Conservation (phyloP, 1,140 invertebrate species). For the Acromyrmex echinatior region DNA sequence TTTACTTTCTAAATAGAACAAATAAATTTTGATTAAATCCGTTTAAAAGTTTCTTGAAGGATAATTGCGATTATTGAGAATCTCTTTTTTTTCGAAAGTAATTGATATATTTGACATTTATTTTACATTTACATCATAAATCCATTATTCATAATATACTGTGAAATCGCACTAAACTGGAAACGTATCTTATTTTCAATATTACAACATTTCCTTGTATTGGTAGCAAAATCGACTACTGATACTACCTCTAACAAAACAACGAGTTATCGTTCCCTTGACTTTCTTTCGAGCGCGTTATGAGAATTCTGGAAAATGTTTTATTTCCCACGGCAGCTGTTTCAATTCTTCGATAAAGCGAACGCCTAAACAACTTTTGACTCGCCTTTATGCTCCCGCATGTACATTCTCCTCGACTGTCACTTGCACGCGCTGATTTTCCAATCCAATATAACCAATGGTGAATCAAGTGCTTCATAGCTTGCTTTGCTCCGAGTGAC, state of each 20-base stretch:
- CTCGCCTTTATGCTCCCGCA: conserved; percentile 38
- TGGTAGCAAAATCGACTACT: neutral
- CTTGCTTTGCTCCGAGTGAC: conserved; percentile 32
- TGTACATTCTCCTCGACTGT: conserved; percentile 35
- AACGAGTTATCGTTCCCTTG: conserved; percentile 1
- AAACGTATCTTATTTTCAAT: conserved; percentile 8
- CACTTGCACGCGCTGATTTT: conserved; percentile 44
- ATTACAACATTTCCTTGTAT: neutral
- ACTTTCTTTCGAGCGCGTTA: conserved; percentile 5
- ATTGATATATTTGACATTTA: conserved; percentile 3
- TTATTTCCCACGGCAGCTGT: conserved; percentile 56
- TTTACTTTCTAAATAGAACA: neutral
- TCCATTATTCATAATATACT: conserved; percentile 14
- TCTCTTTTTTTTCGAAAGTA: neutral
- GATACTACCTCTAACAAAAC: conserved; percentile 14
- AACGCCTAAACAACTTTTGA: conserved; percentile 31
- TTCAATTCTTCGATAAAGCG: conserved; percentile 30
- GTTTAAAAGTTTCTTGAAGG: neutral
- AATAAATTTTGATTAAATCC: conserved; percentile 33
- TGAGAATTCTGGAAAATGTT: conserved; percentile 19
- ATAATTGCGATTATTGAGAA: neutral
- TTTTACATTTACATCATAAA: neutral
- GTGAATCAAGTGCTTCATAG: conserved; percentile 22
- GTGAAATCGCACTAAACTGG: neutral
- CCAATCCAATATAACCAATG: conserved; percentile 50